Percentiles rank a stretch among this genome's conserved stretches.
Evolutionary conservation across 1,140 invertebrate species (phyloP).

Genomic region (Tetragonula clypearis): DNA sequence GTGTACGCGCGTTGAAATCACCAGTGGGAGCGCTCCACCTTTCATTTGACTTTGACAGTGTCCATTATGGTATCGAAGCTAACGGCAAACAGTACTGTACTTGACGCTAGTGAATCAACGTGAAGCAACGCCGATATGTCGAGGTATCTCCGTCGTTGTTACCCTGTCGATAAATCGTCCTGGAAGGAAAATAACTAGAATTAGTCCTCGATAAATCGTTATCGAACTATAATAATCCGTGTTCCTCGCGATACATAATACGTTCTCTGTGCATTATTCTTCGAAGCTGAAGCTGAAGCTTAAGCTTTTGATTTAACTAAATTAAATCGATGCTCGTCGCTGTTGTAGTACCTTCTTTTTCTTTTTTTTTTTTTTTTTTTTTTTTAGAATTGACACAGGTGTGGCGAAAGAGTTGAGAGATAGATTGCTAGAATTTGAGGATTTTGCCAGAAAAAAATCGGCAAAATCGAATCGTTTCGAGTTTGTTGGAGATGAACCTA

Average conservation of each 20-base stretch:
- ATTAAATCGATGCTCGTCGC: background rate
- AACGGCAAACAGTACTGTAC: constrained; percentile 67
- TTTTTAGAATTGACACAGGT: too few species aligned
- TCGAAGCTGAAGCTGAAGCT: background rate
- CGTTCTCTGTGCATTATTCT: too few species aligned
- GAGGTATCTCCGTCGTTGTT: constrained; percentile 52
- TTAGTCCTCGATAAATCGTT: background rate
- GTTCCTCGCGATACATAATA: background rate
- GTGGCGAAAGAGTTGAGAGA: too few species aligned
- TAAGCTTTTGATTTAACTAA: background rate
- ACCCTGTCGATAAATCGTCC: background rate
- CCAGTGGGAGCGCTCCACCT: constrained; percentile 59
- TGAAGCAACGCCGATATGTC: constrained; percentile 41
- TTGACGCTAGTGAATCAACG: constrained; percentile 59
- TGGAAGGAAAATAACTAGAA: too few species aligned
- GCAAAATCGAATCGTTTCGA: too few species aligned
- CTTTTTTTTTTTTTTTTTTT: too few species aligned
- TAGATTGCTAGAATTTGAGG: too few species aligned
- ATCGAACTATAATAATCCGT: background rate
- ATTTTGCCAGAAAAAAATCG: too few species aligned
- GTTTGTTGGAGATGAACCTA: too few species aligned
- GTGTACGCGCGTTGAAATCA: constrained; percentile 54
- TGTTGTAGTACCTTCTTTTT: background rate
- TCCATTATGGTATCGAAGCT: constrained; percentile 79
- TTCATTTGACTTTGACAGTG: constrained; percentile 77